Evolutionary conservation across 2,113 vertebrate species (phyloP).

Genomic region (Thunnus maccoyii): DNA sequence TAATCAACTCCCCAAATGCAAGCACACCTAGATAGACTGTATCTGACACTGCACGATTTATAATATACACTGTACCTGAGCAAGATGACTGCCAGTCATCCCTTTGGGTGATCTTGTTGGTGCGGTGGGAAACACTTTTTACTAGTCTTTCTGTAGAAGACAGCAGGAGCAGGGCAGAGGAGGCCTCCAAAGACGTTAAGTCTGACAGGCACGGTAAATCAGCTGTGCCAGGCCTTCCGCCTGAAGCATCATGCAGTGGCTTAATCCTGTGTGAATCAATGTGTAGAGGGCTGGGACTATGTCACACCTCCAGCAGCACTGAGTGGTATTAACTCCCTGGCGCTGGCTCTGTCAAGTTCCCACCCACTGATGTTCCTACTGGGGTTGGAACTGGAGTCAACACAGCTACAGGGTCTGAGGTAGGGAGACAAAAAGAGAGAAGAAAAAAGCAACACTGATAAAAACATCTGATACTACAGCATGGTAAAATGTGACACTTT

Average conservation of each 20-base stretch:
- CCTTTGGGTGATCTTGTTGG: slow-evolving; percentile 69
- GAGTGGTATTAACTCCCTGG: slow-evolving; percentile 68
- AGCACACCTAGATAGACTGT: background rate
- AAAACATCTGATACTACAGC: slow-evolving; percentile 28
- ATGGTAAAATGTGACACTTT: slow-evolving; percentile 13
- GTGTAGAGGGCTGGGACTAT: slow-evolving; percentile 67
- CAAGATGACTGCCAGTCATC: slow-evolving; percentile 74
- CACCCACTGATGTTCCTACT: slow-evolving; percentile 62
- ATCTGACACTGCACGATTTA: background rate
- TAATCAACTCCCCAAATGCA: background rate
- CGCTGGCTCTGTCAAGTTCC: slow-evolving; percentile 62
- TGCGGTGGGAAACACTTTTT: slow-evolving; percentile 53
- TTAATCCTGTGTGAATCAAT: slow-evolving; percentile 79
- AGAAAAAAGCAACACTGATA: slow-evolving; percentile 26
- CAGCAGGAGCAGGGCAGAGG: slow-evolving; percentile 52
- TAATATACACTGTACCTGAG: slow-evolving; percentile 73
- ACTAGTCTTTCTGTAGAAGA: slow-evolving; percentile 43
- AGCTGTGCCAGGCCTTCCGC: slow-evolving; percentile 70
- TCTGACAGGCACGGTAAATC: slow-evolving; percentile 76
- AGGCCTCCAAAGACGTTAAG: slow-evolving; percentile 72
- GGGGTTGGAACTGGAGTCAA: slow-evolving; percentile 58
- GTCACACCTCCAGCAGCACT: slow-evolving; percentile 73
- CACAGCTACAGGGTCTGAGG: slow-evolving; percentile 49
- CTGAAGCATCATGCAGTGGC: slow-evolving; percentile 77
- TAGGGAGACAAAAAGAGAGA: slow-evolving; percentile 27